Evolutionary conservation across 2,888 invertebrate genomes (phyloP), one percentile per base, ranked within the genome.

Genomic region (Ellobium chinense): DNA sequence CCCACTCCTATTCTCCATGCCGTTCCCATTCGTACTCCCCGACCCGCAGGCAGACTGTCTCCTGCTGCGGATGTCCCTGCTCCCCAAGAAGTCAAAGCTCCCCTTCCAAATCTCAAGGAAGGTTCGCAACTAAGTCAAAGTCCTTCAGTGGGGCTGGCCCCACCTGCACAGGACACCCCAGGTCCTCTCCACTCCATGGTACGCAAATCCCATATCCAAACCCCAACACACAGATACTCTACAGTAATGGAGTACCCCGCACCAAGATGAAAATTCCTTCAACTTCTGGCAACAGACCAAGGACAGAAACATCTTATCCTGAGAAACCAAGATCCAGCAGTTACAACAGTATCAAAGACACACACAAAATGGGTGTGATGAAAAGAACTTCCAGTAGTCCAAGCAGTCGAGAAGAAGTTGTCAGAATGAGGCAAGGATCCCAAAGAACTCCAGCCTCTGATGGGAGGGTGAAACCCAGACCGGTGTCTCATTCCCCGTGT

Each of bases 21-120:
- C 85, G 68, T 80, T 88, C 74, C 82, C 85, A 81, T 78, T 86
- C 39, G 82, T 80, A 29, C 68, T 74, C 81, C 37, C 85, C 83
- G 63, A 60, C 72, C 12, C 82, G 84, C 60, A 81, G 85, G 68
- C 82, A 79, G 24, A 74, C 85, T 5, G 69, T 29, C 12, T 81
- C 85, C 18, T 85, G 85, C 39, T 81, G 82, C 31, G 73, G 70
- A 0, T 76, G 90, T 88, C 70, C 87, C 87, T 39, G 88, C 87
- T 34, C 89, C 84, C 76, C 56, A 1, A 66, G 75, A 58, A 68
- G 68, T 62, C 80, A 80, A 1, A 80, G 80, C 70, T 80, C 80
- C 21, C 80, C 80, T 39, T 56, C 80, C 34, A 75, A 75, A 54
- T 46, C 39, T 7, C 31, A 60, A 37, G 21, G 12, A 14, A 54